These are phyloP conservation scores for Scarus forsteni DNA, from an alignment of 2,797 vertebrate species.

Conservation along the genomic window DNA sequence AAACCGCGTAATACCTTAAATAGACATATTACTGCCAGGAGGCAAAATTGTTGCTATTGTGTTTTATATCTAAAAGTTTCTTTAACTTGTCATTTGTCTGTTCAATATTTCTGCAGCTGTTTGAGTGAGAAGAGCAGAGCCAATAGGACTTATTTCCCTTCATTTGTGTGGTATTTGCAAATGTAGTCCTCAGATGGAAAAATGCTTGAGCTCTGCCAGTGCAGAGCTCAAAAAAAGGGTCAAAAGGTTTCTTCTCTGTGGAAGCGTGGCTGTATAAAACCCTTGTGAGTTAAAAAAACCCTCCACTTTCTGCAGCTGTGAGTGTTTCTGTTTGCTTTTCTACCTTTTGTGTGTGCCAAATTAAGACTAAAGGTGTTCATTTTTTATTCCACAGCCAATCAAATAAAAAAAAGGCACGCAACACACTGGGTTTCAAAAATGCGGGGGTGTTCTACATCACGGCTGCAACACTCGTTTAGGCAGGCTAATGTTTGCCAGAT, in stretches of 20 bases:
- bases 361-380: conserved; percentile 67
- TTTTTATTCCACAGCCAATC: conserved; percentile 71
- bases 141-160: conserved; percentile 58
- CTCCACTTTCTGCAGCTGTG: conserved; percentile 49
- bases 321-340: conserved; percentile 68
- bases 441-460: conserved; percentile 79
- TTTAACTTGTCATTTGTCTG: conserved; percentile 20
- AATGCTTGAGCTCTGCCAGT: conserved; percentile 62
- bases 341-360: conserved; percentile 60
- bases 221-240: conserved; percentile 46
- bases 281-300: conserved; percentile 43
- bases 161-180: conserved; percentile 70
- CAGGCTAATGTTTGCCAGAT: conserved; percentile 83
- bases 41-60: background rate
- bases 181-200: conserved; percentile 65
- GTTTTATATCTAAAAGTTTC: conserved; percentile 24
- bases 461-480: conserved; percentile 73
- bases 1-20: no score
- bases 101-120: conserved; percentile 67
- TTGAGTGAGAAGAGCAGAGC: conserved; percentile 53
- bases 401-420: conserved; percentile 30
- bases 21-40: no score
- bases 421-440: conserved; percentile 70
- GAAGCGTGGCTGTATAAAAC: conserved; percentile 57
- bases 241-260: conserved; percentile 66